Percentiles rank a stretch among this genome's conserved stretches.
phyloP scores from a whole-genome alignment of 2,797 vertebrate species.

The Tenualosa thibaudeaui region DNA sequence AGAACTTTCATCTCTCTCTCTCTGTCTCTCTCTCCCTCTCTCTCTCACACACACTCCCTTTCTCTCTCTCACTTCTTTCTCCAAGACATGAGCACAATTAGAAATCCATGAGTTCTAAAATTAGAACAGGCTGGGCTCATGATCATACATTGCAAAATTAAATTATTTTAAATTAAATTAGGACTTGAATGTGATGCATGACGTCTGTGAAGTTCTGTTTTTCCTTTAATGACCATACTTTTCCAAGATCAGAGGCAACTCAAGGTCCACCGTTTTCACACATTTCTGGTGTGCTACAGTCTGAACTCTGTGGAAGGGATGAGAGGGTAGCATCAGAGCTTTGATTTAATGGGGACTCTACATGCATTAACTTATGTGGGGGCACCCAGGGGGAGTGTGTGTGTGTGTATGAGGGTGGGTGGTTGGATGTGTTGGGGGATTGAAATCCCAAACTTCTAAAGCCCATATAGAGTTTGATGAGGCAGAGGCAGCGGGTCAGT shows the following conservation, averaged over 20 bases:
- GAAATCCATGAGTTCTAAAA: neutral
- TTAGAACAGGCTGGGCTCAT: neutral
- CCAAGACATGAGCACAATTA: neutral
- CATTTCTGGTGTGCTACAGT: neutral
- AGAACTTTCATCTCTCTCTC: neutral
- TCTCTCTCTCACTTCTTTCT: too few relatives aligned
- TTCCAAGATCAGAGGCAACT: neutral
- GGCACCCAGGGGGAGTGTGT: neutral
- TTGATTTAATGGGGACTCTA: neutral
- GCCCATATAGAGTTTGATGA: too few relatives aligned
- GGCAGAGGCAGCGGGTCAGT: too few relatives aligned
- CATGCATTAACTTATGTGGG: neutral
- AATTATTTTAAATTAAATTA: constrained; percentile 7
- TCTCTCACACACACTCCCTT: neutral
- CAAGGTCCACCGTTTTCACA: neutral
- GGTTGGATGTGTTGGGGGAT: neutral
- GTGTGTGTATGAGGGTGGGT: neutral
- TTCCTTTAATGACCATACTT: neutral
- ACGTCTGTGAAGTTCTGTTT: neutral
- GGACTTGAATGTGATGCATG: neutral
- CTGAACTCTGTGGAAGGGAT: neutral
- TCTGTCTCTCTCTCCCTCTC: neutral
- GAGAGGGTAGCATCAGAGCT: neutral
- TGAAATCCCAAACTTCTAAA: too few relatives aligned
- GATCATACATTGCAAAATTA: neutral